Evolutionary conservation across 2,113 vertebrate species (phyloP).

Genomic region (Chloebia gouldiae): DNA sequence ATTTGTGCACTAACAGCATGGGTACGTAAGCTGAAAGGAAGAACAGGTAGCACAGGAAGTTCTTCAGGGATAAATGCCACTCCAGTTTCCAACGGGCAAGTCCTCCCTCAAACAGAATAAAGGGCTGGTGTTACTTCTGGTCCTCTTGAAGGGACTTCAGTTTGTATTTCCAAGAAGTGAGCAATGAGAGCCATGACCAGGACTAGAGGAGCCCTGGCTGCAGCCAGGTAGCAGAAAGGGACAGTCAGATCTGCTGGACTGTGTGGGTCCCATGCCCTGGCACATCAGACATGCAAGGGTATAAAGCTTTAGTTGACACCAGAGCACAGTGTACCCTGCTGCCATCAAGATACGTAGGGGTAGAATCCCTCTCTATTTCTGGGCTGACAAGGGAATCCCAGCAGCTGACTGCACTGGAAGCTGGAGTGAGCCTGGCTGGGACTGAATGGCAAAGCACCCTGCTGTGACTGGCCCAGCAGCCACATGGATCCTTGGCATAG

Average conservation of each 20-base stretch:
- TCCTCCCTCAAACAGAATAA: not conserved
- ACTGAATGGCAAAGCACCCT: not conserved
- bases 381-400: not conserved
- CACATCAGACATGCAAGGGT: not conserved
- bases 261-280: not conserved
- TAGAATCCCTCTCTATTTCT: not conserved
- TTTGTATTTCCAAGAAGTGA: not conserved
- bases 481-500: not conserved
- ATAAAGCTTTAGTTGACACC: not conserved
- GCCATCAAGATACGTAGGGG: too few species aligned
- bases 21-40: not conserved
- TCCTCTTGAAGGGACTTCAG: not conserved
- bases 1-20: not conserved
- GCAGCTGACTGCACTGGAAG: not conserved
- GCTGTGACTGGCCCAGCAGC: not conserved
- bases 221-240: not conserved
- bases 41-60: not conserved
- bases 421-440: not conserved
- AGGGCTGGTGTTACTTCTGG: not conserved
- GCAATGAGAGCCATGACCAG: not conserved
- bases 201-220: not conserved
- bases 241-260: accelerated
- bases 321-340: not conserved
- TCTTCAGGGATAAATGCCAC: not conserved
- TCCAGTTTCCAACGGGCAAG: not conserved